Base-by-base conservation (phyloP, 2,113 vertebrate genomes). In the Carassius gibelio region DNA sequence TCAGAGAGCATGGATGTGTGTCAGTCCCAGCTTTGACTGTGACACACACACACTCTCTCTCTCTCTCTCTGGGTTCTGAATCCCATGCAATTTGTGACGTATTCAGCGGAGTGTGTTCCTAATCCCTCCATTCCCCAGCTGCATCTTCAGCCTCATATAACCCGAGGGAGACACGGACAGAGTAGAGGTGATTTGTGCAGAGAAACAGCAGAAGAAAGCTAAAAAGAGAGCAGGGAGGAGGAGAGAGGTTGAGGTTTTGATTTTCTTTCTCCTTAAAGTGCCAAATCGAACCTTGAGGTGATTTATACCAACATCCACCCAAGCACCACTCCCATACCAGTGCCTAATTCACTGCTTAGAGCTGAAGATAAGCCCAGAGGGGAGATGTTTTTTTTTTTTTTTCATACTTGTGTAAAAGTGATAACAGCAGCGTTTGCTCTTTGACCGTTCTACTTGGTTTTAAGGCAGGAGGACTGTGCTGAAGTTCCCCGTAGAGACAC, bases 261-360 rank as follows among this genome's bases (percentile, higher is more conserved):
- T 81, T 76, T 77, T 11, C 36, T 52, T 66, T 68, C 82, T 78
- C 64, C 71, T 86, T 87, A 76, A 87, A 83, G 57, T 86, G 75
- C 78, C 34, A 75, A 48, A 83, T 86, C 23, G 69, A 76, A 69
- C 84, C 62, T 81, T 52, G 52, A 74, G 30, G 75, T 85, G 83
- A 83, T 87, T 87, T 83, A 85, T 89, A 52, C 50, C 23, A 77
- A 85, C 75, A 81, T 79, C 23, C 23, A 71, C 84, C 21, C 15
- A 11, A 69, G 26, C n/a, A 74, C 38, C 42, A 64, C 72, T 76
- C 45, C 66, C 19, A 68, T 21, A 52, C 66, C 1, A 26, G 14
- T 86, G n/a, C 36, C 52, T 78, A 78, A 82, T 86, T 75, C 81
- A 69, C 52, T 52, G 11, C 85, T 75, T 21, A 52, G 71, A 48